These are phyloP conservation scores for Margarornis squamiger DNA, from an alignment of 2,797 vertebrate species.

Conservation along the genomic window DNA sequence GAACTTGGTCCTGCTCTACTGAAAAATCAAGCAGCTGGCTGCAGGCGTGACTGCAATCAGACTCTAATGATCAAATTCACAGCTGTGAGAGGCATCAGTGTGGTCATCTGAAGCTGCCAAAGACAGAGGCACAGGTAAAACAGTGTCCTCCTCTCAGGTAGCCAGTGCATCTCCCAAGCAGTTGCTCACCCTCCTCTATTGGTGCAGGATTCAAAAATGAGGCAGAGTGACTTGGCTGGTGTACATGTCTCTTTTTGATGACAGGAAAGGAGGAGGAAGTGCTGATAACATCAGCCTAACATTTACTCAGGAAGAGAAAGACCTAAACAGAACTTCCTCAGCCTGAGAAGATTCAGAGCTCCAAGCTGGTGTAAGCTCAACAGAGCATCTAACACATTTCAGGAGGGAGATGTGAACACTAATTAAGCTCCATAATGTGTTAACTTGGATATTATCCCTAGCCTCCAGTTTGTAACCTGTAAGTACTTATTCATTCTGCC, in stretches of 20 bases:
- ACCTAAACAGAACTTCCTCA: not conserved
- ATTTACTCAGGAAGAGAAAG: not conserved
- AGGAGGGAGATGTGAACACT: not conserved
- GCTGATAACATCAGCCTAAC: not conserved
- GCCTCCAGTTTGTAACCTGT: not conserved
- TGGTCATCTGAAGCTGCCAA: not conserved
- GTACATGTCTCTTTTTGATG: not conserved
- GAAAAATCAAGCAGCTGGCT: not conserved
- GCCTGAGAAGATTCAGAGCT: not conserved
- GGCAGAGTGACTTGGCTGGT: not conserved
- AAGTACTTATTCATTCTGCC: not conserved
- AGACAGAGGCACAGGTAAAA: not conserved
- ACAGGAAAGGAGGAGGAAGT: not conserved
- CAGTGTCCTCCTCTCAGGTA: not conserved
- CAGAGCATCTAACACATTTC: not conserved
- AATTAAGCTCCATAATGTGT: not conserved
- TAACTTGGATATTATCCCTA: not conserved
- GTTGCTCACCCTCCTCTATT: not conserved
- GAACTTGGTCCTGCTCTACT: not conserved
- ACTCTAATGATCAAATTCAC: not conserved
- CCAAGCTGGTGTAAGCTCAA: not conserved
- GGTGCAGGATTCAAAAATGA: not conserved
- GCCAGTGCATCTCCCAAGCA: not conserved
- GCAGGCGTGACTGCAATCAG: not conserved
- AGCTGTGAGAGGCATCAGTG: not conserved